A percentile compares a stretch with the other conserved stretches of the same genome.
These are phyloP conservation scores for Merluccius polli DNA, from an alignment of 2,797 vertebrate genomes.

Conservation along the genomic window DNA sequence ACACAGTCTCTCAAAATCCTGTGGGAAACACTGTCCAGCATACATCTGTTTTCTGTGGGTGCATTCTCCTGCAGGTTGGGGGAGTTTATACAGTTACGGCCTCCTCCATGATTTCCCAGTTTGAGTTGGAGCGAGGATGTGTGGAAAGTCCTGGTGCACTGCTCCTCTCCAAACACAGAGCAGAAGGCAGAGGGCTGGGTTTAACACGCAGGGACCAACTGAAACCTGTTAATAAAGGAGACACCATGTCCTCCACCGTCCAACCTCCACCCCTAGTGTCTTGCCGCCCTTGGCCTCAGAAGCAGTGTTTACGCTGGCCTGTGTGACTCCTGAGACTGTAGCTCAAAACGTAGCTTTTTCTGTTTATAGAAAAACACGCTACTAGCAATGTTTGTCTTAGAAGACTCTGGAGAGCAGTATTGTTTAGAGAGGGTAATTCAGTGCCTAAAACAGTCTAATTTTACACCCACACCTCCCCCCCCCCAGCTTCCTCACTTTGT, in stretches of 20 bases:
- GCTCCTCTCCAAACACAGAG: too few relatives aligned
- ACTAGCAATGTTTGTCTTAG: constrained; percentile 52
- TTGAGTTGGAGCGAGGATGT: not conserved
- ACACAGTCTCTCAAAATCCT: not conserved
- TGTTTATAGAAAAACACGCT: constrained; percentile 46
- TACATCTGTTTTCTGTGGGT: not conserved
- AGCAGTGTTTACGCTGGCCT: constrained; percentile 44
- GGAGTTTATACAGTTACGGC: not conserved
- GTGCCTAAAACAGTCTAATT: constrained; percentile 46
- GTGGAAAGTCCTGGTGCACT: not conserved
- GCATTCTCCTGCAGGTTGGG: not conserved
- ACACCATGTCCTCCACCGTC: too few relatives aligned
- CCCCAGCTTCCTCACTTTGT: constrained; percentile 37
- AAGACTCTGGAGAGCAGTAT: constrained; percentile 36
- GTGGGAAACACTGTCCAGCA: not conserved
- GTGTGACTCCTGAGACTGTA: constrained; percentile 33
- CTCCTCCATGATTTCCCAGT: not conserved
- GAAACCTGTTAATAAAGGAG: not conserved
- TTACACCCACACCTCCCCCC: not conserved
- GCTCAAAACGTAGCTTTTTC: constrained; percentile 44
- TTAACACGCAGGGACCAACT: not conserved
- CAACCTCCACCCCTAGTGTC: not conserved
- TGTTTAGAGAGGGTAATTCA: constrained; percentile 60
- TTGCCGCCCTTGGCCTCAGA: constrained; percentile 10
- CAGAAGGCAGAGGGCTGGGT: not conserved